Evolutionary conservation across 2,797 vertebrate genomes (phyloP), one percentile per base, ranked within the genome.

Genomic region (Enteromius fasciolatus): DNA sequence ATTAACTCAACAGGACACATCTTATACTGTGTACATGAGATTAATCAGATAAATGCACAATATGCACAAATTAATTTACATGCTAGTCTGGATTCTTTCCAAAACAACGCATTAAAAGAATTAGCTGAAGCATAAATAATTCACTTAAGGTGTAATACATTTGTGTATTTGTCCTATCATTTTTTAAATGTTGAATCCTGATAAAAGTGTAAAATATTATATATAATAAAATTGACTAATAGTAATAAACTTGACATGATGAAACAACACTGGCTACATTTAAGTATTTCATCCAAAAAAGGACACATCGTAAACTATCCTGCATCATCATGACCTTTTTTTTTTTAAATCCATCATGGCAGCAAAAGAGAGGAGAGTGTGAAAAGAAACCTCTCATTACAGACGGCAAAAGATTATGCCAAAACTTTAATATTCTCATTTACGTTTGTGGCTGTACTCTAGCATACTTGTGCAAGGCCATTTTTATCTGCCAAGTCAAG

Each of bases 321-420:
- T 50, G 87, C 86, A 89, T 86, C 88, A 89, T 85, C 31, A 20
- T 2, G 1, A 25, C 85, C 7, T 1, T 39, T 39, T 39, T 87
- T 90, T 91, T 93, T 90, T 90, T 90, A 90, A 90, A 91, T 90
- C 89, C 76, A 87, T 91, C 89, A 59, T 63, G 78, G 87, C 85
- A 89, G 90, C 86, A 85, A 86, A 88, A 84, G 83, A 64, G 82
- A 74, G 46, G 80, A 73, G 50, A 63, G 81, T 84, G 67, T 70
- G 85, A 70, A 92, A 86, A 85, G 82, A 83, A 87, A 75, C 84
- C 84, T 90, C 84, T 85, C 87, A 92, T 92, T 90, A 89, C 66
- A 89, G 86, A 20, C 12, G 11, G 41, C 50, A n/a, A 69, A 76
- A 82, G 50, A 80, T 20, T 12, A 9, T 28, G 83, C 83, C 81